Evolutionary conservation across 2,888 invertebrate genomes (phyloP), one percentile per base, ranked within the genome.

Genomic region (Sicus ferrugineus): DNA sequence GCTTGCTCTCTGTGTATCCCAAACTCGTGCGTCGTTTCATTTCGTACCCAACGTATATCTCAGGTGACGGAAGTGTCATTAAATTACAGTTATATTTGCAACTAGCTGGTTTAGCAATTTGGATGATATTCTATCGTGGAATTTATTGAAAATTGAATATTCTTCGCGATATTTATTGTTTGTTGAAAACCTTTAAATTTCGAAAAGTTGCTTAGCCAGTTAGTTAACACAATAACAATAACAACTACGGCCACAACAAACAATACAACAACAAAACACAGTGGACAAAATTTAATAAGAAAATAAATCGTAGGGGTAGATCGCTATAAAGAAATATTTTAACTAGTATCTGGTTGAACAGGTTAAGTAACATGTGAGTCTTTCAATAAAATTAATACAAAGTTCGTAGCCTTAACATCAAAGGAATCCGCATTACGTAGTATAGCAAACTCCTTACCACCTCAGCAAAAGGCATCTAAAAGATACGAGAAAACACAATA

Each of bases 41-140:
- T 70, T 68, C 50, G 67, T 72, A 42, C 63, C 68, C 71, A 61
- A 69, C 65, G 62, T 30, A 28, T n/a, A 58, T 46, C 76, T 76
- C 80, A 85, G 85, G 85, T 81, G 81, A 81, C 78, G 84, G 84
- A 76, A 83, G 78, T 81, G 80, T 81, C 77, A 78, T 80, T 79
- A 80, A 78, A 77, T 78, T 82, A 79, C 80, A 85, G 77, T 82
- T 79, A 79, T 77, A 78, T 75, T 79, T 81, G 76, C 82, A 83
- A 77, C 78, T 83, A 75, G 77, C 84, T 81, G 82, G 82, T 79
- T 79, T 85, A 79, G 80, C 83, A 80, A 83, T 85, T 77, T 73
- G 66, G 58, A 56, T 68, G 7, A 72, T 69, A 38, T 56, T 19
- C 2, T 69, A 26, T 9, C 11, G 23, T 46, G 16, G 9, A 34